Percentiles rank a stretch among this genome's conserved stretches.
Evolutionary conservation across 2,888 invertebrate species (phyloP).

Genomic region (Rotaria macrura): DNA sequence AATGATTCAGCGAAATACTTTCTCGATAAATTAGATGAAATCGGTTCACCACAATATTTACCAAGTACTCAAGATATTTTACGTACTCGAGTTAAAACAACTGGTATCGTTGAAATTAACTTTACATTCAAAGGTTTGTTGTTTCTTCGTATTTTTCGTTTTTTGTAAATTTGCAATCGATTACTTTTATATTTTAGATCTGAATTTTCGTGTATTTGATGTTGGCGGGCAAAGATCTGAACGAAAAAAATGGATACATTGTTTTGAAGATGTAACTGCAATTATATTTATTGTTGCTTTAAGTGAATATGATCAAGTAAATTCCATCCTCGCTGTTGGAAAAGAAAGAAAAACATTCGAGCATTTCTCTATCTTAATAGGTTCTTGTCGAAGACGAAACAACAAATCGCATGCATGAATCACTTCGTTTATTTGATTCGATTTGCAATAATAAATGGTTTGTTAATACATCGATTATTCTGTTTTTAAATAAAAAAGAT

Average conservation of each 20-base stretch:
- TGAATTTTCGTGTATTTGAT: constrained; percentile 77
- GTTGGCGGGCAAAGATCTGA: constrained; percentile 79
- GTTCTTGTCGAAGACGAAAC: constrained; percentile 34
- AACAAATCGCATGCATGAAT: constrained; percentile 92
- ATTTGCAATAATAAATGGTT: constrained; percentile 99
- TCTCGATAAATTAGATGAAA: constrained; percentile 72
- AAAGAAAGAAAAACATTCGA: no score
- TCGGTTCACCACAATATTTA: constrained; percentile 68
- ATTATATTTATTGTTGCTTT: constrained; percentile 99
- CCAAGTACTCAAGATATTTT: constrained; percentile 81
- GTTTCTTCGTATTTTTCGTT: no score
- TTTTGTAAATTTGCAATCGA: no score
- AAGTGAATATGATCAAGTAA: constrained; percentile 99
- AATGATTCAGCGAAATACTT: constrained; percentile 85
- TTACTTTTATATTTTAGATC: constrained; percentile 1
- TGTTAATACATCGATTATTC: constrained; percentile 96
- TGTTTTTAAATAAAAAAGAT: constrained; percentile 99
- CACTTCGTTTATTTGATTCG: constrained; percentile 95
- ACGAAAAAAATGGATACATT: constrained; percentile 99
- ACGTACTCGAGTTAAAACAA: constrained; percentile 75
- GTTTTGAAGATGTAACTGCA: constrained; percentile 95
- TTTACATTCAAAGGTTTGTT: constrained; percentile 68
- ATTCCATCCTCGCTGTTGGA: no score
- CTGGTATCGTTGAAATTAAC: constrained; percentile 80
- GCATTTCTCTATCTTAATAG: not conserved